Conservation (phyloP, 2,888 invertebrate genomes). For the Protodeltote pygarga region DNA sequence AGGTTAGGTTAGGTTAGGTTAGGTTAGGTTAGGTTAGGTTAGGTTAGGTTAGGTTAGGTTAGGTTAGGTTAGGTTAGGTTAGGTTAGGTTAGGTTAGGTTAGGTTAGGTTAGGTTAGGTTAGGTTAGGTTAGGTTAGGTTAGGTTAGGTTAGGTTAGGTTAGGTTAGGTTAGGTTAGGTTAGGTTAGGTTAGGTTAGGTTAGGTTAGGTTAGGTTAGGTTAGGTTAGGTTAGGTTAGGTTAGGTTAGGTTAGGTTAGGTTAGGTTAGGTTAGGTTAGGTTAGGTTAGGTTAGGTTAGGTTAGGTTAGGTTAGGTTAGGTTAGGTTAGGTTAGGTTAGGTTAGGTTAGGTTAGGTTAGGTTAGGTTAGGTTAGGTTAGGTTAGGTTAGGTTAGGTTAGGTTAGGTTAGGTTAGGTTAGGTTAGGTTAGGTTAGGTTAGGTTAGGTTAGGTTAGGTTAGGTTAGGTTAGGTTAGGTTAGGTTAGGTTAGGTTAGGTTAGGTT, state of each 20-base stretch:
- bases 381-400: constrained; percentile 29
- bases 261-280: constrained; percentile 38
- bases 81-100: constrained; percentile 36
- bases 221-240: constrained; percentile 37
- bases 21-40: constrained; percentile 36
- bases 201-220: constrained; percentile 37
- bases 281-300: constrained; percentile 39
- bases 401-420: constrained; percentile 26
- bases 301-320: constrained; percentile 37
- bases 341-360: constrained; percentile 31
- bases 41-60: constrained; percentile 37
- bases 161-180: constrained; percentile 39
- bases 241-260: constrained; percentile 39
- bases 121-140: constrained; percentile 37
- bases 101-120: constrained; percentile 34
- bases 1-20: constrained; percentile 36
- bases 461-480: constrained; percentile 24
- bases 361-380: constrained; percentile 30
- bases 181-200: constrained; percentile 39
- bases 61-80: constrained; percentile 36
- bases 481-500: constrained; percentile 25
- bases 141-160: constrained; percentile 38
- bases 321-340: constrained; percentile 30
- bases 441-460: constrained; percentile 23
- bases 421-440: constrained; percentile 27